Conservation (phyloP, 2,113 vertebrate genomes). For the Sorex araneus region DNA sequence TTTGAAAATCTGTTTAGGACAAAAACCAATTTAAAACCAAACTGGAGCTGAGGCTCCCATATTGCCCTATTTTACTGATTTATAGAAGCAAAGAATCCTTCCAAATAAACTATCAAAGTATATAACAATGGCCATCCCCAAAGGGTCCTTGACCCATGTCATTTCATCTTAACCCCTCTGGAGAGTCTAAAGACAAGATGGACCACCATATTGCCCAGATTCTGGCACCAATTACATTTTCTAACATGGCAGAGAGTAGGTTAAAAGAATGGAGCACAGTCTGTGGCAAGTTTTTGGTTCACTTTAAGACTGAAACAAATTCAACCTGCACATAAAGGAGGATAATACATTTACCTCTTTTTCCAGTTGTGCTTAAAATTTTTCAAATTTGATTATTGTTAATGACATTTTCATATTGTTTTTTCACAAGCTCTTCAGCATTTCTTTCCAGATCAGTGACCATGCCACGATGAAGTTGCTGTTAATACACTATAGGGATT, state of each 20-base stretch:
- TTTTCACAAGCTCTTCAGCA: constrained; percentile 20
- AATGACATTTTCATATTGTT: constrained; percentile 5
- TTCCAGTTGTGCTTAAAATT: background rate
- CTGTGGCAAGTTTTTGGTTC: background rate
- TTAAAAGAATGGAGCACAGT: background rate
- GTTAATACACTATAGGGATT: background rate
- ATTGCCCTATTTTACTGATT: background rate
- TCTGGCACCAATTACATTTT: background rate
- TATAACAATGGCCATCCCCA: background rate
- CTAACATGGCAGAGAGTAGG: background rate
- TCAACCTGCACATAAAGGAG: background rate
- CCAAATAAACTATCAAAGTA: background rate
- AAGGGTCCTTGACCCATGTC: background rate
- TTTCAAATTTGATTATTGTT: background rate
- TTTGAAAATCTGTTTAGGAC: constrained; percentile 70
- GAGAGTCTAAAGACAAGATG: background rate
- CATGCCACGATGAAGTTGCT: background rate
- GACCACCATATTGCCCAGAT: background rate
- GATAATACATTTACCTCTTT: background rate
- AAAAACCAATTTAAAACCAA: constrained; percentile 70
- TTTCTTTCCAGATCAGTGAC: constrained; percentile 6
- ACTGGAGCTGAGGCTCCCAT: background rate
- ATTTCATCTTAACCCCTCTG: background rate
- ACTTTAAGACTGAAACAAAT: background rate
- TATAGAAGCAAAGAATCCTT: constrained; percentile 37